phyloP scores from a whole-genome alignment of 2,113 vertebrate species.

The Sapayoa aenigma region DNA sequence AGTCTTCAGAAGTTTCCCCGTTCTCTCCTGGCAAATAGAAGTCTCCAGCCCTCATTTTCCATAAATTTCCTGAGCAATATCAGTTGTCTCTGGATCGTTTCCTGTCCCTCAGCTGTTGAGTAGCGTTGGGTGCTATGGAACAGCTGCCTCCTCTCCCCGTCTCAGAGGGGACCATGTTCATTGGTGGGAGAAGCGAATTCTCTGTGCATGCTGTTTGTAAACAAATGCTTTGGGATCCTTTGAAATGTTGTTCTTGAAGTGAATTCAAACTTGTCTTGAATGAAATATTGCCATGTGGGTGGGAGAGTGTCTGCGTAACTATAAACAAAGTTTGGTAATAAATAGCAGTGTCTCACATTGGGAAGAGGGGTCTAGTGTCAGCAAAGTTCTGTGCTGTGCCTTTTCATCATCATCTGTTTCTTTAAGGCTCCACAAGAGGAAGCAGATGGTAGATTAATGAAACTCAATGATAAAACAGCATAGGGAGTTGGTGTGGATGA shows the following conservation, averaged over 20 bases:
- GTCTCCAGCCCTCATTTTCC: constrained; percentile 6
- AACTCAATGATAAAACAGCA: background rate
- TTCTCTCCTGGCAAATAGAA: background rate
- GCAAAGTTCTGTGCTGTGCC: background rate
- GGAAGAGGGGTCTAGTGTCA: constrained; percentile 35
- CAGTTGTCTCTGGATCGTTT: background rate
- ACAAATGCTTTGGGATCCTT: constrained; percentile 46
- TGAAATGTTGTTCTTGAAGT: constrained; percentile 58
- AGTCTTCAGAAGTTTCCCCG: background rate
- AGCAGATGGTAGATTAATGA: background rate
- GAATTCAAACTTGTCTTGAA: constrained; percentile 47
- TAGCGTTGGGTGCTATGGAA: background rate
- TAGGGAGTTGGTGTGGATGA: background rate
- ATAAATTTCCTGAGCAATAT: constrained; percentile 6
- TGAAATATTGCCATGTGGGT: constrained; percentile 38
- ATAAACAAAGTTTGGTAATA: constrained; percentile 46
- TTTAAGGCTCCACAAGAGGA: background rate
- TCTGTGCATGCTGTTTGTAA: constrained; percentile 52
- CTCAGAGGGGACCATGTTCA: background rate
- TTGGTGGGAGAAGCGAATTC: constrained; percentile 23
- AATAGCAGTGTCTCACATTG: background rate
- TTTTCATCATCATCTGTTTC: constrained; percentile 2
- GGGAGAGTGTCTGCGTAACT: background rate
- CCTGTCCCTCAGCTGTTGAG: constrained; percentile 46
- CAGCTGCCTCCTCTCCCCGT: background rate